phyloP scores from a whole-genome alignment of 2,797 vertebrate species.

The Centroberyx gerrardi region DNA sequence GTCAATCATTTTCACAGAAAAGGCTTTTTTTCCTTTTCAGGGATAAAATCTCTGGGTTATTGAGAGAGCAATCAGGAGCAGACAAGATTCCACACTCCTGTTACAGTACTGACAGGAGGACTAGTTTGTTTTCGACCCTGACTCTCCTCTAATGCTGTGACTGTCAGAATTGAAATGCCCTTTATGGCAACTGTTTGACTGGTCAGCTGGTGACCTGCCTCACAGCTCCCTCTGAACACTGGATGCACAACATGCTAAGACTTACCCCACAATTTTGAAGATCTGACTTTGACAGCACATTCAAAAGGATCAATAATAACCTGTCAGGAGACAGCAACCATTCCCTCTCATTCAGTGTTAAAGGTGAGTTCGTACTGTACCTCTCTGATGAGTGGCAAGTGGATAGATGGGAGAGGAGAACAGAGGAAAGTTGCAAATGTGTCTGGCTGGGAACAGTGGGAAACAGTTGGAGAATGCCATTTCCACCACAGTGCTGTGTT shows the following conservation, averaged over 20 bases:
- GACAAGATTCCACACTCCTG: conserved; percentile 41
- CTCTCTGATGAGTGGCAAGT: conserved; percentile 43
- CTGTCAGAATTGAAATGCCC: conserved; percentile 79
- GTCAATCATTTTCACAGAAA: conserved; percentile 51
- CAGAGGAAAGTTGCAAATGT: conserved; percentile 2
- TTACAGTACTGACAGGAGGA: conserved; percentile 63
- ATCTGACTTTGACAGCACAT: conserved; percentile 76
- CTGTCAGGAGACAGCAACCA: conserved; percentile 73
- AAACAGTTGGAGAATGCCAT: conserved; percentile 29
- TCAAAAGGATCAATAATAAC: conserved; percentile 81
- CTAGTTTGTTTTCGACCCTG: conserved; percentile 72
- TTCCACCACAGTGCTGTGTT: conserved; percentile 18
- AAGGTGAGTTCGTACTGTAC: conserved; percentile 59
- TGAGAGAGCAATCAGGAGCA: conserved; percentile 62
- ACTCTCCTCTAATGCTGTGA: conserved; percentile 72
- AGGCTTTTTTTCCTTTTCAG: conserved; percentile 46
- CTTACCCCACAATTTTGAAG: conserved; percentile 72
- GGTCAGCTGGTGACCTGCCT: conserved; percentile 75
- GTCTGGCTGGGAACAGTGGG: conserved; percentile 11
- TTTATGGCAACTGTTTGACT: conserved; percentile 77
- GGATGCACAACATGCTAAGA: conserved; percentile 71
- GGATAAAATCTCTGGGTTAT: conserved; percentile 63
- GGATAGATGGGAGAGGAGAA: conserved; percentile 27
- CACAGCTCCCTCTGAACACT: conserved; percentile 52
- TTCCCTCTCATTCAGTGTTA: conserved; percentile 72